Conservation (phyloP, 2,113 vertebrate genomes). For the Oxyura jamaicensis region DNA sequence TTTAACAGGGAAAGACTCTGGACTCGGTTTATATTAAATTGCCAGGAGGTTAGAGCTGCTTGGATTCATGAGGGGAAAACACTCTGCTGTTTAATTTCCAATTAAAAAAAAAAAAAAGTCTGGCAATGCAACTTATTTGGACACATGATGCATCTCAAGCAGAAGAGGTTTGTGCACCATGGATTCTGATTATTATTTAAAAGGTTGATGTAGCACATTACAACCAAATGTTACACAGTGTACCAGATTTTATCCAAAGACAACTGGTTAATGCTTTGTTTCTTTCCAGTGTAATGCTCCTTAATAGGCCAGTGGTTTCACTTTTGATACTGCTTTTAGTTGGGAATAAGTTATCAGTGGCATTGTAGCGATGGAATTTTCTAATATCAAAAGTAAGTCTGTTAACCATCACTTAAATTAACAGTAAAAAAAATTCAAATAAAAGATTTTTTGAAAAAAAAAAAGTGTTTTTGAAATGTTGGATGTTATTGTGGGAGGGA, state of each 20-base stretch:
- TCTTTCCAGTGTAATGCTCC: accelerated
- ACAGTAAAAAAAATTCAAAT: not conserved
- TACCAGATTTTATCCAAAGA: not conserved
- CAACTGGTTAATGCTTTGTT: not conserved
- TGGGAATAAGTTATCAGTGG: not conserved
- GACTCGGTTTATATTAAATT: not conserved
- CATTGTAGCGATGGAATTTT: not conserved
- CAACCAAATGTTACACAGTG: not conserved
- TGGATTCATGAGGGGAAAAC: not conserved
- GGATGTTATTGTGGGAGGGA: not conserved
- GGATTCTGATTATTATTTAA: not conserved
- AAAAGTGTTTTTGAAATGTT: too few relatives aligned
- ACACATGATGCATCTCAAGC: not conserved
- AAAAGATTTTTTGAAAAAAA: too few relatives aligned
- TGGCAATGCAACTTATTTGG: not conserved
- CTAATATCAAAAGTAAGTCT: not conserved
- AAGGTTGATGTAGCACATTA: not conserved
- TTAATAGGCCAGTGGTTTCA: not conserved
- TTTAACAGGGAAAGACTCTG: not conserved
- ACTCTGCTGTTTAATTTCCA: not conserved
- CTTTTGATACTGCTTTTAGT: not conserved
- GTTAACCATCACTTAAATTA: not conserved
- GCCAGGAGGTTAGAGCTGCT: not conserved
- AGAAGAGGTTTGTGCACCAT: not conserved
- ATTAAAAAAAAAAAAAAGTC: not conserved